phyloP scores from a whole-genome alignment of 2,797 vertebrate genomes.

The Semotilus atromaculatus region DNA sequence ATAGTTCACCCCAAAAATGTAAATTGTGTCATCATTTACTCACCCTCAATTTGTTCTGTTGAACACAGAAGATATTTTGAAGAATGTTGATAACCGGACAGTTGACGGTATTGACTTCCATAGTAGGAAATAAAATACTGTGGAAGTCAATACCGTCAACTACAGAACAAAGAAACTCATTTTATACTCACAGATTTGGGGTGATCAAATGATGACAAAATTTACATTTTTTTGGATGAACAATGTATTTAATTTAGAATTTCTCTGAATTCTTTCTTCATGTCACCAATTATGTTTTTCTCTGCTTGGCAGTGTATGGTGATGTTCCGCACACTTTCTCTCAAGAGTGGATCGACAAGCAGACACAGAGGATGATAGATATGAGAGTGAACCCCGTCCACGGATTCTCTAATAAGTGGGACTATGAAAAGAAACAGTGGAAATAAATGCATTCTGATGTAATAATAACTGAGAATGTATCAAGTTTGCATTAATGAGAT shows the following conservation, averaged over 20 bases:
- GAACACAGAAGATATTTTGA: too few relatives aligned
- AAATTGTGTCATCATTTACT: too few relatives aligned
- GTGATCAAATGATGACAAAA: too few relatives aligned
- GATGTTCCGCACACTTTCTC: conserved; percentile 66
- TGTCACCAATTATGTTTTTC: background rate
- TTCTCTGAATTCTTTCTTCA: background rate
- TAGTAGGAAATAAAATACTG: too few relatives aligned
- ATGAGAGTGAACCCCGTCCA: conserved; percentile 68
- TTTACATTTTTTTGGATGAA: background rate
- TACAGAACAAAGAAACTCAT: too few relatives aligned
- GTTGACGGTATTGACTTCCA: too few relatives aligned
- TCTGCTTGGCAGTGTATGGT: conserved; percentile 67
- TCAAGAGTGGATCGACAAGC: conserved; percentile 64
- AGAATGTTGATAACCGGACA: too few relatives aligned
- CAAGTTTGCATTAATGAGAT: background rate
- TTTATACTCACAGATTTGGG: too few relatives aligned
- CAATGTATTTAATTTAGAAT: background rate
- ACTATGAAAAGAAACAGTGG: conserved; percentile 71
- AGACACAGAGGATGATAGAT: conserved; percentile 70
- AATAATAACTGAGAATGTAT: background rate
- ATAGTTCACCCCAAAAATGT: too few relatives aligned
- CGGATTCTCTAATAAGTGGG: conserved; percentile 66
- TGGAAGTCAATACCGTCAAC: too few relatives aligned
- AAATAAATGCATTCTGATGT: conserved; percentile 52
- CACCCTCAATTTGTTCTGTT: too few relatives aligned